phyloP scores from a whole-genome alignment of 2,113 vertebrate species.

The Bettongia penicillata region DNA sequence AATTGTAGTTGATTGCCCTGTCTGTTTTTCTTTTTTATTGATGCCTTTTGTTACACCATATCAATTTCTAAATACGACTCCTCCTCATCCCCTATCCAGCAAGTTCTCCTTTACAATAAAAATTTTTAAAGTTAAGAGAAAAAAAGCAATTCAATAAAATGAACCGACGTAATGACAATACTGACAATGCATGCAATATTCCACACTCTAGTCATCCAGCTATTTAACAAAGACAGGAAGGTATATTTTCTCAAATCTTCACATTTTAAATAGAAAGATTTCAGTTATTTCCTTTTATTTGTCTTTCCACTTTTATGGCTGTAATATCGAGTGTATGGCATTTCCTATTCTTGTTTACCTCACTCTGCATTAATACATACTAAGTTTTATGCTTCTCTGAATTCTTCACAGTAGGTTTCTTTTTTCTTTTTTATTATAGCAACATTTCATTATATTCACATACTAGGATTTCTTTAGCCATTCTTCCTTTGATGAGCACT shows the following conservation, averaged over 20 bases:
- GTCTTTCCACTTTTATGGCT: neutral
- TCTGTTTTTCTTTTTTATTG: conserved; percentile 13
- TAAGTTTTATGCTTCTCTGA: neutral
- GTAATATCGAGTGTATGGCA: neutral
- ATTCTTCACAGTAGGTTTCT: neutral
- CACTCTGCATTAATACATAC: neutral
- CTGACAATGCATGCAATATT: neutral
- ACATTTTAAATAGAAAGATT: neutral
- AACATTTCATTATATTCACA: neutral
- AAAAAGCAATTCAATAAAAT: neutral
- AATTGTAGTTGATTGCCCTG: neutral
- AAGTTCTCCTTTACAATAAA: neutral
- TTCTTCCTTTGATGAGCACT: neutral
- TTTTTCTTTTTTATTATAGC: neutral
- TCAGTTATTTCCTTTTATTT: neutral
- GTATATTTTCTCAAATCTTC: neutral
- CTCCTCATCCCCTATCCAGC: neutral
- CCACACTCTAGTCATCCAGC: neutral
- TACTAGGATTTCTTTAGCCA: neutral
- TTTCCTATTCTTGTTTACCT: neutral
- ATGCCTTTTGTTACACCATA: neutral
- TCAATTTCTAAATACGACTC: neutral
- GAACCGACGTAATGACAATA: neutral
- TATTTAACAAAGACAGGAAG: neutral
- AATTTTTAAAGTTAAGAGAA: neutral